Evolutionary conservation across 2,888 invertebrate genomes (phyloP).

Genomic region (Rambutsinella grinnellia): DNA sequence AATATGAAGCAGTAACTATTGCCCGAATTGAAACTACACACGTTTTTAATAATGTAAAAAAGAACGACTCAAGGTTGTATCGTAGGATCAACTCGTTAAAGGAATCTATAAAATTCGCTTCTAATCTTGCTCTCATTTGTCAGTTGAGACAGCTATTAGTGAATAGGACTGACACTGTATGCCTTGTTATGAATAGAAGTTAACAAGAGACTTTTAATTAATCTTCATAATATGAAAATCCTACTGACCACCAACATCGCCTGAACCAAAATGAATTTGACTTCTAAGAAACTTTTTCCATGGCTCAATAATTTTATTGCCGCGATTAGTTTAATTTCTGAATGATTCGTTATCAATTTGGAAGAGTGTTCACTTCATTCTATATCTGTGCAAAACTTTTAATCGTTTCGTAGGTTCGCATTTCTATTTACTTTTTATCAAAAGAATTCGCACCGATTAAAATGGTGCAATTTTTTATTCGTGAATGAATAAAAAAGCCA

Average conservation of each 20-base stretch:
- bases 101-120: too few species aligned
- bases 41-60: too few species aligned
- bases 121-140: too few species aligned
- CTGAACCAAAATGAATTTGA: background rate
- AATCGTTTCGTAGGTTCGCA: background rate
- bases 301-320: constrained; percentile 54
- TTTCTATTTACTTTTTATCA: too few species aligned
- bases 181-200: background rate
- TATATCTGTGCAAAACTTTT: background rate
- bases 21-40: too few species aligned
- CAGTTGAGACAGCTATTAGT: too few species aligned
- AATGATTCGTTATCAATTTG: constrained; percentile 38
- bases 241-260: background rate
- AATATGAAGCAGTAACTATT: too few species aligned
- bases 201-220: background rate
- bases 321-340: constrained; percentile 47
- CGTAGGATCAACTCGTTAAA: too few species aligned
- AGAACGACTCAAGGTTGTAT: too few species aligned
- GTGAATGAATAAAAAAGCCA: too few species aligned
- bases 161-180: background rate
- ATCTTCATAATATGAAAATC: background rate
- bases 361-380: constrained; percentile 11
- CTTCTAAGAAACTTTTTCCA: constrained; percentile 22
- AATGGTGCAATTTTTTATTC: too few species aligned
- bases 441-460: too few species aligned